These are phyloP conservation scores for Troides aeacus DNA, from an alignment of 2,888 invertebrate genomes.

Conservation along the genomic window DNA sequence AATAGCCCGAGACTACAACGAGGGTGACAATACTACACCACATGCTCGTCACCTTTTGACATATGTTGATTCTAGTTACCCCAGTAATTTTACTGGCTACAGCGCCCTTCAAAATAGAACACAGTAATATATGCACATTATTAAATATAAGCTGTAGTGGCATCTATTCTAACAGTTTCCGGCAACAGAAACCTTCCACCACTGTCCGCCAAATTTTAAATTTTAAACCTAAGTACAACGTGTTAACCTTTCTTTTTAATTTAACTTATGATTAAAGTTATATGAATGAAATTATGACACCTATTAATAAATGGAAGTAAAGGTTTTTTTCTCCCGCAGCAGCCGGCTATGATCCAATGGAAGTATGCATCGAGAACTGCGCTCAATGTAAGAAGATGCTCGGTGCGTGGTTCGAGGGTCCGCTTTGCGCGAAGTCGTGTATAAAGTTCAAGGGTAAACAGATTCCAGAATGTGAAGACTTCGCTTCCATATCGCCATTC, in stretches of 20 bases:
- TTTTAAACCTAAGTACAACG: not conserved
- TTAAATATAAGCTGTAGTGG: too few relatives aligned
- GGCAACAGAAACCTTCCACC: too few relatives aligned
- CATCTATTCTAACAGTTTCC: too few relatives aligned
- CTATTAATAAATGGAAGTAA: not conserved
- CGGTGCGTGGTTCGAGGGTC: conserved; percentile 91
- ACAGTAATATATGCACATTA: too few relatives aligned
- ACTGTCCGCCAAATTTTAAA: not conserved
- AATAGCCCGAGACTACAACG: too few relatives aligned
- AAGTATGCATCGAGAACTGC: conserved; percentile 91
- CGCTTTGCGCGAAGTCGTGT: conserved; percentile 91
- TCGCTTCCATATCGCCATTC: conserved; percentile 89
- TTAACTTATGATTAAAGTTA: too few relatives aligned
- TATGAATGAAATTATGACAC: too few relatives aligned
- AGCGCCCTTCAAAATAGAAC: too few relatives aligned
- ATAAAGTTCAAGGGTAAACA: conserved; percentile 90
- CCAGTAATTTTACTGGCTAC: too few relatives aligned
- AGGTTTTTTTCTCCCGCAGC: conserved; percentile 43
- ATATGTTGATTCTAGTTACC: too few relatives aligned
- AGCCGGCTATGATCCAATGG: conserved; percentile 79
- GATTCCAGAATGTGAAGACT: conserved; percentile 92
- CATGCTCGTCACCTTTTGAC: too few relatives aligned
- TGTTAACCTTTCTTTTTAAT: not conserved
- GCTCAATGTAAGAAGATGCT: conserved; percentile 95
- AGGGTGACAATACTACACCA: too few relatives aligned